Evolutionary conservation across 1,140 invertebrate species (phyloP).

Genomic region (Atta colombica): DNA sequence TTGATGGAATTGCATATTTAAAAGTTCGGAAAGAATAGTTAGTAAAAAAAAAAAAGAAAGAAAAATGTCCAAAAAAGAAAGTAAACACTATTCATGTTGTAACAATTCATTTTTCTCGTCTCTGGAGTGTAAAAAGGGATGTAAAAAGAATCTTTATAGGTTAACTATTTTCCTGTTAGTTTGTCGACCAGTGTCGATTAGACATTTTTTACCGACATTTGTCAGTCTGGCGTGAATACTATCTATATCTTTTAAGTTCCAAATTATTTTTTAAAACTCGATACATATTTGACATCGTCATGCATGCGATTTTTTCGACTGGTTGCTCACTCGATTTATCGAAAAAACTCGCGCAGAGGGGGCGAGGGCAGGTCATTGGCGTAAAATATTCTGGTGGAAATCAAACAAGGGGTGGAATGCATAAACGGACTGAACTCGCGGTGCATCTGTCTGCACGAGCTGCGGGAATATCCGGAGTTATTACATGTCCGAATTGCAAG

Average conservation of each 20-base stretch:
- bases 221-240: background rate
- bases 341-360: constrained; percentile 22
- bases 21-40: no score
- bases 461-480: constrained; percentile 59
- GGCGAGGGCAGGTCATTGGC: constrained; percentile 18
- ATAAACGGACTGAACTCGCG: constrained; percentile 44
- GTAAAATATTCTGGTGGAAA: constrained; percentile 58
- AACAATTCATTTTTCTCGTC: no score
- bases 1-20: no score
- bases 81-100: no score
- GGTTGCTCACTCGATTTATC: constrained; percentile 44
- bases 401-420: constrained; percentile 51
- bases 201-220: background rate
- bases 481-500: constrained; percentile 62
- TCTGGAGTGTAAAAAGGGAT: no score
- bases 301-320: constrained; percentile 22
- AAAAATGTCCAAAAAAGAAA: no score
- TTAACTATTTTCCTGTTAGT: no score
- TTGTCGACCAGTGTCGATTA: background rate
- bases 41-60: no score
- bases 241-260: background rate
- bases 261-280: background rate
- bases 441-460: constrained; percentile 28
- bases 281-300: background rate
- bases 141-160: no score